These are phyloP conservation scores for Gymnorhina tibicen DNA, from an alignment of 2,113 vertebrate species.

Conservation along the genomic window DNA sequence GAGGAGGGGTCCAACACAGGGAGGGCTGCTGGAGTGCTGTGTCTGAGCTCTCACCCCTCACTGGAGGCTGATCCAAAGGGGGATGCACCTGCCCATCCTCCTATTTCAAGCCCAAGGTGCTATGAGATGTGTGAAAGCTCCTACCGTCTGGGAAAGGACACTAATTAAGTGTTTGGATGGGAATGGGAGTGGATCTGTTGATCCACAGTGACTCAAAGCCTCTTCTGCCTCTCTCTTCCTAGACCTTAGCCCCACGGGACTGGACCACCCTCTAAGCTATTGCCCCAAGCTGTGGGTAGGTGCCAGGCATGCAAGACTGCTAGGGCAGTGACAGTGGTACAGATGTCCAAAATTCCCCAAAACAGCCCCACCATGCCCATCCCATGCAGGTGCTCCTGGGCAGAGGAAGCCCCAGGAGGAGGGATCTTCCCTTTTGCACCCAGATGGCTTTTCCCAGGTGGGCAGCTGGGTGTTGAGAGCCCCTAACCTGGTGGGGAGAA, in stretches of 20 bases:
- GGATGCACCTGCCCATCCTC: background rate
- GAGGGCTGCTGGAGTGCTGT: background rate
- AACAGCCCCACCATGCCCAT: background rate
- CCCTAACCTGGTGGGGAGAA: background rate
- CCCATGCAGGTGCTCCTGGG: background rate
- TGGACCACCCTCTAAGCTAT: background rate
- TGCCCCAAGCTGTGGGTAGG: background rate
- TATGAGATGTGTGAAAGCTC: background rate
- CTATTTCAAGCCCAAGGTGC: background rate
- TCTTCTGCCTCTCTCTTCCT: background rate
- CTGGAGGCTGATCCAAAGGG: background rate
- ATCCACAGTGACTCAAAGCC: background rate
- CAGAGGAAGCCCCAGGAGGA: background rate
- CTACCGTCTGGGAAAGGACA: background rate
- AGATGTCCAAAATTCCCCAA: background rate
- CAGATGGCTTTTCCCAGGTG: background rate
- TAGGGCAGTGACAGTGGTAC: rapidly evolving
- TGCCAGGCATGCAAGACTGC: background rate
- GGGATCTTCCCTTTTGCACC: background rate
- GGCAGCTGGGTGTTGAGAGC: background rate
- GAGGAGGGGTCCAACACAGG: background rate
- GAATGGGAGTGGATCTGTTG: background rate
- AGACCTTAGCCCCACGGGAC: background rate
- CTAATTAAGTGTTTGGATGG: background rate
- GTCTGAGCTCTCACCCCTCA: background rate